Conservation (phyloP, 2,888 invertebrate species). For the Pristionchus mayeri region DNA sequence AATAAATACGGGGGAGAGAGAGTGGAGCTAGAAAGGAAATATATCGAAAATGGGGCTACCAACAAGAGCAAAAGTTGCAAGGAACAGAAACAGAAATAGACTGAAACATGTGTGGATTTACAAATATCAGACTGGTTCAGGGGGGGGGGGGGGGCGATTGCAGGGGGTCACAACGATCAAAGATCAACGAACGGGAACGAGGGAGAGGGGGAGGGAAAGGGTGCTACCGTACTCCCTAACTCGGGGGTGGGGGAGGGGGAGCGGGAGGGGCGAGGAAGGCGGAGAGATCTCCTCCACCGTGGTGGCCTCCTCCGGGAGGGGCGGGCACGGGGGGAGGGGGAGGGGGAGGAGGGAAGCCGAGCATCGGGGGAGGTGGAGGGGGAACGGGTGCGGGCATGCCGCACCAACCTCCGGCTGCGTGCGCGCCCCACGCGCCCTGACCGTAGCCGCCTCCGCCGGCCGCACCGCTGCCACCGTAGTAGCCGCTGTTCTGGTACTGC, state of each 20-base stretch:
- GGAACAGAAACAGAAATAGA: background rate
- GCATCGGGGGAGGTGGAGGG: slow-evolving; percentile 58
- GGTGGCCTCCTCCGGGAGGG: slow-evolving; percentile 33
- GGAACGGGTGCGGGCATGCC: slow-evolving; percentile 64
- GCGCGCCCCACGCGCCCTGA: slow-evolving; percentile 37
- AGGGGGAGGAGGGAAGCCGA: slow-evolving; percentile 61
- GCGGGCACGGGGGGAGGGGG: slow-evolving; percentile 62
- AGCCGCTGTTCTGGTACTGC: slow-evolving; percentile 31
- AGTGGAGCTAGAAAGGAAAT: background rate
- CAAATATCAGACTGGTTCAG: background rate
- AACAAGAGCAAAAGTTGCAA: background rate
- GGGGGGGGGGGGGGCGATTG: background rate
- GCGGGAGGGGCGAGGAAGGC: slow-evolving; percentile 48
- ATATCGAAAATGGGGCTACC: background rate
- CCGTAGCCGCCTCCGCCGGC: slow-evolving; percentile 52
- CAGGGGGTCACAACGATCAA: background rate
- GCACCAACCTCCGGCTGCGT: slow-evolving; percentile 26
- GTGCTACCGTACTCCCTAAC: background rate
- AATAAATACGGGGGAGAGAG: too few relatives aligned
- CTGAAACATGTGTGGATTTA: too few relatives aligned
- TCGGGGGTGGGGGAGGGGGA: slow-evolving; percentile 57
- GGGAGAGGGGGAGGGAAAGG: background rate
- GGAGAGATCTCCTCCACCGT: slow-evolving; percentile 33
- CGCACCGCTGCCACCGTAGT: slow-evolving; percentile 50
- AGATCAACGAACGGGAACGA: background rate